Evolutionary conservation across 1,140 invertebrate species (phyloP), one percentile per base, ranked within the genome.

Genomic region (Gryllus bimaculatus): DNA sequence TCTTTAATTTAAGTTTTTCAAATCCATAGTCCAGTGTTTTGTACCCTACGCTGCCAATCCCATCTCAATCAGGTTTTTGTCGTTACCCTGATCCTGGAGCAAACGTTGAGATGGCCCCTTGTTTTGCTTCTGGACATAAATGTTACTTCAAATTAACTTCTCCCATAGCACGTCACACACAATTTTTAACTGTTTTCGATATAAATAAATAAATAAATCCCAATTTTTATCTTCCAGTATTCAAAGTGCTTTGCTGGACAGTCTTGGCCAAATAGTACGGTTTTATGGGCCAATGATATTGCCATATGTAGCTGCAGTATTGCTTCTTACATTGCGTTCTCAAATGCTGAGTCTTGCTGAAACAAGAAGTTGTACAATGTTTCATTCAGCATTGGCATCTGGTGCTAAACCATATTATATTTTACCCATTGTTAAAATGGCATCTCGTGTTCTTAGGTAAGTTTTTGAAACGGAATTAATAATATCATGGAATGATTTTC

Each of bases 391-490:
- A 39, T 78, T 88, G 8, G 83, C 84, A 48, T 81, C 82, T 3
- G 85, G 85, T 47, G 84, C 85, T 8, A 88, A 87, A 79, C 86
- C 87, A 3, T 87, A 86, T 77, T 86, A 85, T 80, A 75, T 87
- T n/a, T 76, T 88, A 21, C 83, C 85, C 18, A 76, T 81, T 15
- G 83, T 84, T 21, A 84, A 84, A 66, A 20, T 86, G 13, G 78
- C 82, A 7, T 79, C 81, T 18, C 80, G 80, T 78, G 26, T 84
- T 21, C 81, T 86, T 74, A 81, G 83, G 85, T 86, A 81, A 83
- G 76, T 48, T 66, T 66, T 7, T 66, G 7, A 66, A 66, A 18
- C 7, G 18, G 54, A 66, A 66, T 13, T 66, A 66, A 39, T 39
- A 39, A 39, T 39, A 39, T 39, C 26, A 39, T 39, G 26, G 5